Conservation (phyloP, 1,140 invertebrate species). For the Drosophila malerkotliana region DNA sequence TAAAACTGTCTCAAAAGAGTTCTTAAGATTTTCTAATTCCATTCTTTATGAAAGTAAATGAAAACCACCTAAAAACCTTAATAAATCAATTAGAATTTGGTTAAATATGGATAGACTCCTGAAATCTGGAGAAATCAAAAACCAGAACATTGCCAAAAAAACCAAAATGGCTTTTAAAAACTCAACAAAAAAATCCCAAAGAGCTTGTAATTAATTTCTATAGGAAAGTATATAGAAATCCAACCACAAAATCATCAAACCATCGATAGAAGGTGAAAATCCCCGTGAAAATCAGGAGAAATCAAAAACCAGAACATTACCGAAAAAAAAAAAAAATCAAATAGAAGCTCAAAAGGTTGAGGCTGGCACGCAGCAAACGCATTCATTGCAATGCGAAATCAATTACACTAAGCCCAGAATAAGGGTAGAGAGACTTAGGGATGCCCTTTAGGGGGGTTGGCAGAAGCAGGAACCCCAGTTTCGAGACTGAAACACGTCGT, state of each 20-base stretch:
- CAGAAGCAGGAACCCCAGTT: neutral
- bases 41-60: too few species aligned
- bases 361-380: slow-evolving; percentile 72
- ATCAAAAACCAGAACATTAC: neutral
- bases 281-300: neutral
- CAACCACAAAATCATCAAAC: too few species aligned
- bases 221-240: too few species aligned
- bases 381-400: slow-evolving; percentile 81
- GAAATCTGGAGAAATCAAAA: slow-evolving; percentile 21
- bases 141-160: slow-evolving; percentile 9
- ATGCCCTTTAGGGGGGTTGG: neutral
- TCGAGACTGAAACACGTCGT: slow-evolving; percentile 30
- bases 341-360: slow-evolving; percentile 37
- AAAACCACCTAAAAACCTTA: too few species aligned
- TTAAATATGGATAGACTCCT: too few species aligned
- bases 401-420: slow-evolving; percentile 68
- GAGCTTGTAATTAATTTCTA: too few species aligned
- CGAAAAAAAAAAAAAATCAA: slow-evolving; percentile 33
- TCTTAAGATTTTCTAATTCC: too few species aligned
- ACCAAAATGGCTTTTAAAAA: neutral
- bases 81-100: too few species aligned
- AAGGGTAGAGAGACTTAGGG: neutral
- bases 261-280: too few species aligned
- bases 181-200: too few species aligned
- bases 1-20: too few species aligned